A percentile compares a stretch with the other conserved stretches of the same genome.
These are phyloP conservation scores for Watsonalla binaria DNA, from an alignment of 2,888 invertebrate species.

Conservation along the genomic window DNA sequence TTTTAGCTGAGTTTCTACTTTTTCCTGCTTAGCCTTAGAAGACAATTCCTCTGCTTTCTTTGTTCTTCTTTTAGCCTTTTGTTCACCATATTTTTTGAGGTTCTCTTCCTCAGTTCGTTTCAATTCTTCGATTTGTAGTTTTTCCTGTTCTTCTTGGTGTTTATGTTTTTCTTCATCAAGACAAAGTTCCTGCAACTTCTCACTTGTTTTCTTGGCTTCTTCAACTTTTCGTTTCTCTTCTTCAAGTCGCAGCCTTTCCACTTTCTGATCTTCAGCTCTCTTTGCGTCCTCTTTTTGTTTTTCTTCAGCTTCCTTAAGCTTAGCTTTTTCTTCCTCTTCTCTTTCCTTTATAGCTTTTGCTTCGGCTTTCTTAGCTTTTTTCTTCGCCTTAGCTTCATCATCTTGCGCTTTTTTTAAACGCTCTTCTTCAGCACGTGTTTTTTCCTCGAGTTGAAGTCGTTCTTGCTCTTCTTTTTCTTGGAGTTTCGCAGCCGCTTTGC, in stretches of 20 bases:
- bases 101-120: background rate
- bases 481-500: no score
- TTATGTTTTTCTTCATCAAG: background rate
- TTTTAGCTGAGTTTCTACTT: background rate
- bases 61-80: background rate
- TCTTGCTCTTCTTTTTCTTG: background rate
- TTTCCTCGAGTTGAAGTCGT: background rate
- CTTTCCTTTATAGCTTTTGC: conserved; percentile 3
- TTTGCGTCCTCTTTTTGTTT: no score
- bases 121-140: background rate
- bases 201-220: no score
- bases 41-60: background rate
- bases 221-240: conserved; percentile 1
- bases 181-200: background rate
- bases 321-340: conserved; percentile 5
- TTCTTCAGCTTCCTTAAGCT: conserved; percentile 10
- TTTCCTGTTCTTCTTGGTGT: background rate
- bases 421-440: background rate
- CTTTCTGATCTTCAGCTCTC: no score
- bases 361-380: conserved; percentile 5
- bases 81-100: background rate
- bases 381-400: background rate
- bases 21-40: no score
- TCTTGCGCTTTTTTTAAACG: conserved; percentile 11
- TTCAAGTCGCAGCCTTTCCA: conserved; percentile 5